These are phyloP conservation scores for Cephonodes hylas DNA, from an alignment of 2,888 invertebrate genomes.

Conservation along the genomic window DNA sequence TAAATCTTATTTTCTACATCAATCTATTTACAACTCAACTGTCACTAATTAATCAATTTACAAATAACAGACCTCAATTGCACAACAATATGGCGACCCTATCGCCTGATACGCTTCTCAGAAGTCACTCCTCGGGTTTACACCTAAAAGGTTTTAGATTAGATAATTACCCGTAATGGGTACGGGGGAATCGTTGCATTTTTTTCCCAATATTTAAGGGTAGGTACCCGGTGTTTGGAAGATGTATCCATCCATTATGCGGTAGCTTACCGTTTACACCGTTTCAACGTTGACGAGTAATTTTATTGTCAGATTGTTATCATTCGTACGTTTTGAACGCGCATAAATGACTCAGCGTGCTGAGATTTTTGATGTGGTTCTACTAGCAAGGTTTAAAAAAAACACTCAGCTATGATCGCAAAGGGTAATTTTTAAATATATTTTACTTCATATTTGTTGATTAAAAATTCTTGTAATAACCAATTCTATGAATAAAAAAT, in stretches of 20 bases:
- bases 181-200: slow-evolving; percentile 51
- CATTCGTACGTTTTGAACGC: not conserved
- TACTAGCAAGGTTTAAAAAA: too few species aligned
- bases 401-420: too few species aligned
- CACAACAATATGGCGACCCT: slow-evolving; percentile 27
- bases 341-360: slow-evolving; percentile 11
- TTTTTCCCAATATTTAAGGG: slow-evolving; percentile 45
- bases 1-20: too few species aligned
- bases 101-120: slow-evolving; percentile 59
- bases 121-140: slow-evolving; percentile 66
- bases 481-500: too few species aligned
- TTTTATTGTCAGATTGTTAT: slow-evolving; percentile 55
- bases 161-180: slow-evolving; percentile 75
- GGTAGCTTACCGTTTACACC: slow-evolving; percentile 54
- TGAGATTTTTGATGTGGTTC: too few species aligned
- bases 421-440: too few species aligned
- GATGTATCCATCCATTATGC: slow-evolving; percentile 66
- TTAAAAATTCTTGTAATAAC: too few species aligned
- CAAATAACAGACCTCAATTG: too few species aligned
- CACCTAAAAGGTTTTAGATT: slow-evolving; percentile 79
- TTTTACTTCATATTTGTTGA: too few species aligned
- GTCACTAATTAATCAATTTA: too few species aligned
- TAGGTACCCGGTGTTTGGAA: slow-evolving; percentile 47
- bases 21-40: too few species aligned
- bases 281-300: slow-evolving; percentile 47